A percentile compares a stretch with the other conserved stretches of the same genome.
Conservation (phyloP, 2,888 invertebrate species). For the Troides aeacus region DNA sequence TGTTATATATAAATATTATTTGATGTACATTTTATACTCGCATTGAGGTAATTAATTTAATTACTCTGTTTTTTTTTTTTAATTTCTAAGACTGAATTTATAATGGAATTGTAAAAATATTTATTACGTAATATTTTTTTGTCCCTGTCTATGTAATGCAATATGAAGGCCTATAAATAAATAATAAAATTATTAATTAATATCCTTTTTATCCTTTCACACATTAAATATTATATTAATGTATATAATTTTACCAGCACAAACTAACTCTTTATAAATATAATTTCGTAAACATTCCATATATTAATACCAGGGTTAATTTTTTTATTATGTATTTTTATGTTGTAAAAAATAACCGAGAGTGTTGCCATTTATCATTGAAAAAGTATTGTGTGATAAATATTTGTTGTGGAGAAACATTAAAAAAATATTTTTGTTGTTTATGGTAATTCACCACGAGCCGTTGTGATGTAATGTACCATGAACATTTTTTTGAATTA, state of each 20-base stretch:
- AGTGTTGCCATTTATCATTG: slow-evolving; percentile 8
- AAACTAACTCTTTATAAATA: slow-evolving; percentile 42
- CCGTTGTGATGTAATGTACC: slow-evolving; percentile 13
- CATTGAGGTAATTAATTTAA: slow-evolving; percentile 46
- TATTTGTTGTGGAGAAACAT: background rate
- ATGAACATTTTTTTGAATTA: slow-evolving; percentile 21
- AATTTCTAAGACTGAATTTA: slow-evolving; percentile 67
- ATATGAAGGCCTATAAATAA: slow-evolving; percentile 17
- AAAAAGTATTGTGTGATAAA: slow-evolving; percentile 1
- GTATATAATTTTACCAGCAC: slow-evolving; percentile 34
- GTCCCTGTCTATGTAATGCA: background rate
- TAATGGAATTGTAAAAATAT: slow-evolving; percentile 40
- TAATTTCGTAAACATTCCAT: slow-evolving; percentile 57
- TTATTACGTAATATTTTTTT: slow-evolving; percentile 7
- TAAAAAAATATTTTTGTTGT: background rate
- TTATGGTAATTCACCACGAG: too few species aligned
- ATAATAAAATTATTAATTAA: background rate
- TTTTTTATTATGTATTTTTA: slow-evolving; percentile 33
- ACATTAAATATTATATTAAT: slow-evolving; percentile 4
- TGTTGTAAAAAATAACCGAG: slow-evolving; percentile 8
- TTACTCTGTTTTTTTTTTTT: slow-evolving; percentile 38
- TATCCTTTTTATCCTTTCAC: slow-evolving; percentile 19
- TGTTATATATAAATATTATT: slow-evolving; percentile 7
- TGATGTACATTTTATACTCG: slow-evolving; percentile 23
- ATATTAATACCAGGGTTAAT: slow-evolving; percentile 28